A percentile compares a stretch with the other conserved stretches of the same genome.
These are phyloP conservation scores for Ovibos moschatus DNA, from an alignment of 2,113 vertebrate species.

Conservation along the genomic window DNA sequence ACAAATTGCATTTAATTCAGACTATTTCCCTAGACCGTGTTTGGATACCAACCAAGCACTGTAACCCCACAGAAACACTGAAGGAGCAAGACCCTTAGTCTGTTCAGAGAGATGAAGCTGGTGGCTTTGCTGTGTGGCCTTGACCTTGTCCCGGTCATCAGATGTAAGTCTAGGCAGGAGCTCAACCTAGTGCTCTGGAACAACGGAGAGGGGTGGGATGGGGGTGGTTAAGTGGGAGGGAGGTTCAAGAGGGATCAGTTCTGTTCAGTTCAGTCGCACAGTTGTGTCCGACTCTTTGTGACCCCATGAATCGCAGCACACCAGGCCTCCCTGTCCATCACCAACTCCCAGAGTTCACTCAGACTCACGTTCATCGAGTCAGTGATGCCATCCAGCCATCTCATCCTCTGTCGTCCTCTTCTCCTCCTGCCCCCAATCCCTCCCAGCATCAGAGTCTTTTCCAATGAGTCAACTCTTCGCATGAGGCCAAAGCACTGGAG, in stretches of 20 bases:
- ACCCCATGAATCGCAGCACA: accelerated
- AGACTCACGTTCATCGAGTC: too few species aligned
- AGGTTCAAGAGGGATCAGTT: neutral
- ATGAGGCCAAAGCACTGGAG: too few species aligned
- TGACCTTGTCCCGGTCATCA: neutral
- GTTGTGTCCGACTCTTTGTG: too few species aligned
- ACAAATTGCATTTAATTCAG: neutral
- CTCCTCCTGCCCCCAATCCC: too few species aligned
- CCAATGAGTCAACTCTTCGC: too few species aligned
- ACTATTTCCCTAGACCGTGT: neutral
- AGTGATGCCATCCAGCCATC: too few species aligned
- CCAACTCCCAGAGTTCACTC: too few species aligned
- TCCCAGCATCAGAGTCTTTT: too few species aligned
- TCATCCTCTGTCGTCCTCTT: too few species aligned
- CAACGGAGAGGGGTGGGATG: neutral
- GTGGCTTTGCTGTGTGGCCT: neutral
- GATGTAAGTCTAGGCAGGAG: neutral
- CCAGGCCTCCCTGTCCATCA: too few species aligned
- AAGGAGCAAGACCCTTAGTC: neutral
- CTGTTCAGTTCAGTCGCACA: too few species aligned
- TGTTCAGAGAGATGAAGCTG: neutral
- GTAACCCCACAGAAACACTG: neutral
- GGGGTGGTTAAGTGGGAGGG: neutral
- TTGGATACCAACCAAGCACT: neutral
- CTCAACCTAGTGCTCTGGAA: neutral